Evolutionary conservation across 2,113 vertebrate genomes (phyloP).

Genomic region (Tamias sibiricus): DNA sequence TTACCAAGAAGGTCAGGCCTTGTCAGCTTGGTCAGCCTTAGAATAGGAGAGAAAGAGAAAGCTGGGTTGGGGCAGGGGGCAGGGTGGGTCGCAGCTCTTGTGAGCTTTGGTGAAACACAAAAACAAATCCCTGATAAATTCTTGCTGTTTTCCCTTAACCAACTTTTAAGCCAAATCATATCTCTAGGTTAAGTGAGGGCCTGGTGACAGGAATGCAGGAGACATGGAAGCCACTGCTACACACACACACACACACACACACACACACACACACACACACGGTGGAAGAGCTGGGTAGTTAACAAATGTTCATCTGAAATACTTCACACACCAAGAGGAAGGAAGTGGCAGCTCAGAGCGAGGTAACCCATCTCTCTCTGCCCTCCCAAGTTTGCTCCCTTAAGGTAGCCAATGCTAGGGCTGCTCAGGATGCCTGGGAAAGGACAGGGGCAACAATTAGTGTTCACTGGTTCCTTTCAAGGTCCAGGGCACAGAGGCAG

Average conservation of each 20-base stretch:
- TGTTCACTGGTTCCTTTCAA: slow-evolving; percentile 49
- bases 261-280: background rate
- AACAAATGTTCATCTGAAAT: background rate
- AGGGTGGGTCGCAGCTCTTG: background rate
- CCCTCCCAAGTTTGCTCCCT: background rate
- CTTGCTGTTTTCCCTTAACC: background rate
- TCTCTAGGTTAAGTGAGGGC: background rate
- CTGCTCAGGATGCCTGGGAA: background rate
- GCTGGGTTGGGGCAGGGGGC: background rate
- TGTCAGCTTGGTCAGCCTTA: background rate
- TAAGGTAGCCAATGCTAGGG: background rate
- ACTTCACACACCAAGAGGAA: background rate
- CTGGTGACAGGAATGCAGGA: background rate
- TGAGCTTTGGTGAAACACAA: background rate
- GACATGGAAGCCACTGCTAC: background rate
- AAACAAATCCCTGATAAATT: background rate
- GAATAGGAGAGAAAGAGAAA: background rate
- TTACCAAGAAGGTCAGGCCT: background rate
- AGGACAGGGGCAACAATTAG: background rate
- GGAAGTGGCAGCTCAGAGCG: background rate
- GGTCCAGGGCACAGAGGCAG: background rate
- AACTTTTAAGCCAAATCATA: background rate
- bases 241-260: too few relatives aligned
- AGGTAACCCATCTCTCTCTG: background rate
- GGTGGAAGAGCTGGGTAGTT: background rate